Percentiles rank a stretch among this genome's conserved stretches.
phyloP scores from a whole-genome alignment of 1,140 invertebrate genomes.

The Teleopsis dalmanni region DNA sequence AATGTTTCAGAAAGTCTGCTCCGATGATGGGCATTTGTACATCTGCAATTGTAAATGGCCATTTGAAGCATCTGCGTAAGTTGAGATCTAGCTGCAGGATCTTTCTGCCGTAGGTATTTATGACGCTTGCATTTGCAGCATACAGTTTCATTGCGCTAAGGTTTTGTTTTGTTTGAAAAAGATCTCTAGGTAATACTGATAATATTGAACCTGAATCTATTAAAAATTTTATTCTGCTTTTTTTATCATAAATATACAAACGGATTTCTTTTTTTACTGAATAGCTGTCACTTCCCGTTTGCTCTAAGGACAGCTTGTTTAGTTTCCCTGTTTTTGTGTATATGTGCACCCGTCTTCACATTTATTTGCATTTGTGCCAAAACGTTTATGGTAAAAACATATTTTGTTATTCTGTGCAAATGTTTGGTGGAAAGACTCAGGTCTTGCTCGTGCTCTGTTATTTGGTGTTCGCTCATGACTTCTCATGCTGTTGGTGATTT shows the following conservation, averaged over 20 bases:
- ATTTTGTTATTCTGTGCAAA: too few species aligned
- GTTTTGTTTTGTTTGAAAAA: background rate
- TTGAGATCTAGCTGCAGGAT: background rate
- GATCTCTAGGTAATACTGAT: background rate
- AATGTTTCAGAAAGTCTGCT: background rate
- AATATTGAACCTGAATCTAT: background rate
- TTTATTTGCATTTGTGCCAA: too few species aligned
- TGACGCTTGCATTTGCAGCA: conserved; percentile 1
- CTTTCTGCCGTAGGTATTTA: background rate
- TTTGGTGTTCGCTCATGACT: too few species aligned
- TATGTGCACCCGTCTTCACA: too few species aligned
- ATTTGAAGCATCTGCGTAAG: background rate
- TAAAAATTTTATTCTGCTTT: too few species aligned
- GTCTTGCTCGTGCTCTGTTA: too few species aligned
- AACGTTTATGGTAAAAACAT: too few species aligned
- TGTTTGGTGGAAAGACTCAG: too few species aligned
- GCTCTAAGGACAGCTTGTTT: background rate
- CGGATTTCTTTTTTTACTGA: too few species aligned
- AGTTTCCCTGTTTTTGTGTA: too few species aligned
- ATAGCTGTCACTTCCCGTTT: conserved; percentile 2
- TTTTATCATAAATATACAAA: too few species aligned
- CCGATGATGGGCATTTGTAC: background rate
- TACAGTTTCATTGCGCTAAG: background rate
- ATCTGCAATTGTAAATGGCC: conserved; percentile 1
- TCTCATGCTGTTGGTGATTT: too few species aligned